Evolutionary conservation across 1,140 invertebrate species (phyloP).

Genomic region (Rhagoletis zephyria): DNA sequence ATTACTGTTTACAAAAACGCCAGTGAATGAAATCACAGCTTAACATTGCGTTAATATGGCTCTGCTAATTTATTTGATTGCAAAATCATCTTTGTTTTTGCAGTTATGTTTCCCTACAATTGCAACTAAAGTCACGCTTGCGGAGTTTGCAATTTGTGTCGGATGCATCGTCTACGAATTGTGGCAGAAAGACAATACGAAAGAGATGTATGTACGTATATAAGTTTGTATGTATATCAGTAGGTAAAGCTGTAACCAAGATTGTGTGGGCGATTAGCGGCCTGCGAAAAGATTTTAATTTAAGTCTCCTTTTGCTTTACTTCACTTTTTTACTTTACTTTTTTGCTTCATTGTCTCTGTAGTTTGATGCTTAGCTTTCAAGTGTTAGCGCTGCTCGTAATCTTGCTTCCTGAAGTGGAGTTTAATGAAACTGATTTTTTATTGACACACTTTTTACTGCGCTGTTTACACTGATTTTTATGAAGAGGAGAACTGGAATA

Average conservation of each 20-base stretch:
- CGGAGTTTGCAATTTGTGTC: neutral
- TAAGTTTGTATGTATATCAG: neutral
- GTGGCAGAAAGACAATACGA: neutral
- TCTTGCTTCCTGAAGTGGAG: neutral
- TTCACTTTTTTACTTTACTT: conserved; percentile 2
- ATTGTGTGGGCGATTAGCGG: neutral
- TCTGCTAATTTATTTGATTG: conserved; percentile 41
- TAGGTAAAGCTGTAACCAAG: too few relatives aligned
- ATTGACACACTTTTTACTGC: conserved; percentile 35
- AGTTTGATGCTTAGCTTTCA: neutral
- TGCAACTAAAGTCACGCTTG: conserved; percentile 41
- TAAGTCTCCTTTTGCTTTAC: neutral
- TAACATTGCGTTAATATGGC: conserved; percentile 34
- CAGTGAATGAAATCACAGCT: neutral
- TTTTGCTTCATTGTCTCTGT: neutral
- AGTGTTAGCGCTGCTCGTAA: neutral
- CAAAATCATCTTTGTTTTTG: conserved; percentile 6
- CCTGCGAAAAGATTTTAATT: neutral
- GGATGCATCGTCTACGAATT: neutral
- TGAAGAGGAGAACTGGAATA: neutral
- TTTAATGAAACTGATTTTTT: conserved; percentile 9
- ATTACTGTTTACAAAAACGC: neutral
- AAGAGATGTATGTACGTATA: neutral
- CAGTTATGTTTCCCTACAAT: conserved; percentile 11
- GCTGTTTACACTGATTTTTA: neutral